phyloP scores from a whole-genome alignment of 1,140 invertebrate species.

The Popillia japonica region DNA sequence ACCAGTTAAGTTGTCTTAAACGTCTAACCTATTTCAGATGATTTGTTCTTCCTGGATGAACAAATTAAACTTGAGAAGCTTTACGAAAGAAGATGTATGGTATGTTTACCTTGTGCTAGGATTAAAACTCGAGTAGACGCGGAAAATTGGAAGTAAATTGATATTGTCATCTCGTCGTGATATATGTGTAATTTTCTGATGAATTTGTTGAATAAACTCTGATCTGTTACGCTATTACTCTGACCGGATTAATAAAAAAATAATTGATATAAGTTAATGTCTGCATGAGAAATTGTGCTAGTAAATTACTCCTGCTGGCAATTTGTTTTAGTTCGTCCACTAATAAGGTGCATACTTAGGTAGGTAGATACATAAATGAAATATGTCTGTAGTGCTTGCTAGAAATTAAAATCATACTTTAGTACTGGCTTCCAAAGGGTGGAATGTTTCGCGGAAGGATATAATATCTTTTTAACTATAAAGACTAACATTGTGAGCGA shows the following conservation, averaged over 20 bases:
- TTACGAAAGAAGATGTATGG: neutral
- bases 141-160: neutral
- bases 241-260: neutral
- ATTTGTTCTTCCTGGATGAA: constrained; percentile 16
- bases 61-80: neutral
- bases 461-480: no score
- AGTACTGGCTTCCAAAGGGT: no score
- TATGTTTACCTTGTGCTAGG: neutral
- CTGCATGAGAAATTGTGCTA: no score
- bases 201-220: neutral
- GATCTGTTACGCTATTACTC: neutral
- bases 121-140: neutral
- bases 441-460: no score
- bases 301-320: no score
- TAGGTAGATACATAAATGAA: no score
- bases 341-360: no score
- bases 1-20: constrained; percentile 28
- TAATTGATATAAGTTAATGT: no score
- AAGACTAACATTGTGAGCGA: no score
- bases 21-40: constrained; percentile 7
- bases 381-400: no score
- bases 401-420: no score
- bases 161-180: neutral
- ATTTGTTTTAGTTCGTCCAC: no score
- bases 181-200: neutral